Percentiles rank a stretch among this genome's conserved stretches.
Evolutionary conservation across 1,140 invertebrate species (phyloP).

Genomic region (Chrysopa pallens): DNA sequence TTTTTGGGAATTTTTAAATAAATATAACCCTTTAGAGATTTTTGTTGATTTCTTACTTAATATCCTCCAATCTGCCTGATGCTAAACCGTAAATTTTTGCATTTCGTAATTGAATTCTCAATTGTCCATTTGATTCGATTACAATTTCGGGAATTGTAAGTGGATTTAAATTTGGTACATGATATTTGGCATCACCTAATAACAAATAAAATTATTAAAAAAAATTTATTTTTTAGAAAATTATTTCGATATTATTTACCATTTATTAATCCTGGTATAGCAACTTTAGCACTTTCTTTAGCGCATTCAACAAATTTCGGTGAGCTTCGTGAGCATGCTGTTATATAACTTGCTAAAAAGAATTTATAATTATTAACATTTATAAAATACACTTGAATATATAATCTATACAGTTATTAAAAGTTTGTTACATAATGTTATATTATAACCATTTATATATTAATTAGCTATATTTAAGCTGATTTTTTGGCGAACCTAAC

Average conservation of each 20-base stretch:
- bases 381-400: too few species aligned
- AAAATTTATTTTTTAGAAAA: neutral
- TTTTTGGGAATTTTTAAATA: neutral
- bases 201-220: constrained; percentile 3
- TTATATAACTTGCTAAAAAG: too few species aligned
- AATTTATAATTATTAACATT: too few species aligned
- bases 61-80: constrained; percentile 6
- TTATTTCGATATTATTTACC: constrained; percentile 6
- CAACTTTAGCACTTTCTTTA: constrained; percentile 12
- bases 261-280: constrained; percentile 10
- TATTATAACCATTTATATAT: too few species aligned
- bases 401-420: too few species aligned
- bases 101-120: constrained; percentile 11
- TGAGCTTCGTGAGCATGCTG: too few species aligned
- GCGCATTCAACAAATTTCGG: constrained; percentile 19
- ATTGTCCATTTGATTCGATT: constrained; percentile 7
- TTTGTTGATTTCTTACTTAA: constrained; percentile 9
- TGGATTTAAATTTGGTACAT: constrained; percentile 11
- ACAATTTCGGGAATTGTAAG: constrained; percentile 10
- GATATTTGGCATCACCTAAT: constrained; percentile 11
- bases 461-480: too few species aligned
- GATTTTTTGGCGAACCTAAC: too few species aligned
- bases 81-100: constrained; percentile 10
- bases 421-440: too few species aligned
- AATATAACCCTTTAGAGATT: too few species aligned